Percentiles rank a stretch among this genome's conserved stretches.
phyloP scores from a whole-genome alignment of 2,113 vertebrate genomes.

The Xenus cinereus region DNA sequence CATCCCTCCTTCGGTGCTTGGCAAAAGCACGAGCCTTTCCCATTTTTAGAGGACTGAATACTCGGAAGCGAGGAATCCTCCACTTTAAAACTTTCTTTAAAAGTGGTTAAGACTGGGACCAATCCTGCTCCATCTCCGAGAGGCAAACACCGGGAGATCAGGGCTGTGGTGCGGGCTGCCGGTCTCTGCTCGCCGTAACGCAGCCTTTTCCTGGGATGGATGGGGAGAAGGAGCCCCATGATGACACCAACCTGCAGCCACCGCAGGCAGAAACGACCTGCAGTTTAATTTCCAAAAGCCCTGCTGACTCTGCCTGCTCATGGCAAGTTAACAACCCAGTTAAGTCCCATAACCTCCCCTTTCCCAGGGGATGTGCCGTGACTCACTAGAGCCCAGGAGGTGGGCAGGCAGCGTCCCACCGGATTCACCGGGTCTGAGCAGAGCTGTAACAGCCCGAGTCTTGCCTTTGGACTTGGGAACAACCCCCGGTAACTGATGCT shows the following conservation, averaged over 20 bases:
- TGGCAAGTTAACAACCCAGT: neutral
- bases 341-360: accelerated
- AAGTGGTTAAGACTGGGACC: neutral
- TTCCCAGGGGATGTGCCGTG: accelerated
- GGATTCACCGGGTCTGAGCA: accelerated
- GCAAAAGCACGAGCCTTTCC: neutral
- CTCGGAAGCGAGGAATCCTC: accelerated
- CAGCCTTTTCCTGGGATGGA: neutral
- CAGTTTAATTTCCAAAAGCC: neutral
- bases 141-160: accelerated
- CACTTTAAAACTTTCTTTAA: neutral
- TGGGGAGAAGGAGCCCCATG: neutral
- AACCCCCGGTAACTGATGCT: neutral
- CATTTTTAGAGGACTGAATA: accelerated
- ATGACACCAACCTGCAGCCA: neutral
- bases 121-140: neutral
- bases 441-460: neutral
- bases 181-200: accelerated
- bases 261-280: accelerated
- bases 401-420: neutral
- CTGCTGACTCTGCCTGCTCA: neutral
- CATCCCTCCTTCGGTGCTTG: neutral
- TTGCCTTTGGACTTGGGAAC: neutral
- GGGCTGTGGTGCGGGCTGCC: neutral
- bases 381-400: accelerated